Base-by-base conservation (phyloP, 2,113 vertebrate species). In the Parotia lawesii region DNA sequence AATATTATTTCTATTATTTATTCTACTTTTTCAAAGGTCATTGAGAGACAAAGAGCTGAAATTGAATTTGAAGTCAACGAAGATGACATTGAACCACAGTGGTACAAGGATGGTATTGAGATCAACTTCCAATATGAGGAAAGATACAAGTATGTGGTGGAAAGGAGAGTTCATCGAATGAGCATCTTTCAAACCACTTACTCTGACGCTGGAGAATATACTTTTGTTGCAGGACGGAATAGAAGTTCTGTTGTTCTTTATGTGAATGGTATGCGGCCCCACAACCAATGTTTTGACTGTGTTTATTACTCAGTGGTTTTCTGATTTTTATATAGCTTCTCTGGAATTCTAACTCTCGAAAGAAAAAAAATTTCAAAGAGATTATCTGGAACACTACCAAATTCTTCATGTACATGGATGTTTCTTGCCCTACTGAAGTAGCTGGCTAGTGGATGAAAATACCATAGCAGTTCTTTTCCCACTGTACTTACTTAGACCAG, bases 21-120 rank as follows among this genome's bases (percentile, higher is more conserved):
- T 82, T 77, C 31, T 85, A 27, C 54, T 38, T 88, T 3, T 60
- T 71, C 50, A 69, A 85, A 99, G 99, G 99, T 99, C 65, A 98
- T 99, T 92, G 99, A 99, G 91, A 99, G 98, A 94, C 98, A 99
- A 69, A 98, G 98, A 96, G 98, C 99, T 6, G 98, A 98, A 16
- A 98, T 99, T 73, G 99, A 99, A 97, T 99, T 99, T 95, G 99
- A 99, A 96, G 99, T 99, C 93, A 99, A 98, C 37, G 99, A 99
- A 97, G 99, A 99, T 3, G 99, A 99, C 4, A 98, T 99, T 50
- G 99, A 99, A 76, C 98, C 98, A 64, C 99, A 96, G 71, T 99
- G 99, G 99, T 96, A 99, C 82, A 99, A 98, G 95, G 99, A 99
- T 4, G 99, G 98, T 15, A 98, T 98, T 83, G 99, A 99, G 97